Conservation (phyloP, 2,888 invertebrate species). For the Amiota minor region DNA sequence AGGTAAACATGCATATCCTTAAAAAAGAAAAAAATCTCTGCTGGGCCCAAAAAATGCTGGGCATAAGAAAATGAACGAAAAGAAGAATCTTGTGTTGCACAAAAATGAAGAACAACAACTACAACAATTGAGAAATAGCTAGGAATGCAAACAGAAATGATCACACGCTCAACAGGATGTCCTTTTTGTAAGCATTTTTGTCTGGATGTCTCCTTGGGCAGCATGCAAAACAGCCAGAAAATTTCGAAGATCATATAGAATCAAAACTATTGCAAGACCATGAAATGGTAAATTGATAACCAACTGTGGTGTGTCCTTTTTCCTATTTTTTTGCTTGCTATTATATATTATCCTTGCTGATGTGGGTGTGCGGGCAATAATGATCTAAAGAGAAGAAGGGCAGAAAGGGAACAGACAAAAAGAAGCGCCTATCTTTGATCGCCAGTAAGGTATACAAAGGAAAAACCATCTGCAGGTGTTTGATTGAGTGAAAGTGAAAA, state of each 20-base stretch:
- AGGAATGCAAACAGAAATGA: slow-evolving; percentile 62
- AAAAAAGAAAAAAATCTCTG: slow-evolving; percentile 29
- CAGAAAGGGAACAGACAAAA: too few relatives aligned
- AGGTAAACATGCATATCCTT: slow-evolving; percentile 43
- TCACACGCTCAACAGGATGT: slow-evolving; percentile 64
- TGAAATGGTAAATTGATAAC: slow-evolving; percentile 57
- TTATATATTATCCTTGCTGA: slow-evolving; percentile 27
- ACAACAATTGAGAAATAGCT: slow-evolving; percentile 40
- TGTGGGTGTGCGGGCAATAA: slow-evolving; percentile 53
- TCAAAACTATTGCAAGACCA: slow-evolving; percentile 59
- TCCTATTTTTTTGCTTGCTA: slow-evolving; percentile 14
- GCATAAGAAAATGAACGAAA: slow-evolving; percentile 7
- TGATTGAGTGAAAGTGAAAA: background rate
- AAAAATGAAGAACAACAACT: background rate
- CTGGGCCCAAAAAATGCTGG: slow-evolving; percentile 43
- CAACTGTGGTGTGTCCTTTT: slow-evolving; percentile 23
- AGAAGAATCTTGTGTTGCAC: slow-evolving; percentile 4
- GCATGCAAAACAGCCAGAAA: slow-evolving; percentile 44
- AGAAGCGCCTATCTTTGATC: slow-evolving; percentile 47
- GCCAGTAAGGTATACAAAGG: slow-evolving; percentile 45
- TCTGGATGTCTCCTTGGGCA: slow-evolving; percentile 41
- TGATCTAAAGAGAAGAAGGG: too few relatives aligned
- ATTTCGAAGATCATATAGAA: slow-evolving; percentile 39
- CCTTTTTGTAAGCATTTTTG: slow-evolving; percentile 21
- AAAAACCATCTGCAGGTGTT: slow-evolving; percentile 20